phyloP scores from a whole-genome alignment of 2,797 vertebrate genomes.

The Neosalanx taihuensis region DNA sequence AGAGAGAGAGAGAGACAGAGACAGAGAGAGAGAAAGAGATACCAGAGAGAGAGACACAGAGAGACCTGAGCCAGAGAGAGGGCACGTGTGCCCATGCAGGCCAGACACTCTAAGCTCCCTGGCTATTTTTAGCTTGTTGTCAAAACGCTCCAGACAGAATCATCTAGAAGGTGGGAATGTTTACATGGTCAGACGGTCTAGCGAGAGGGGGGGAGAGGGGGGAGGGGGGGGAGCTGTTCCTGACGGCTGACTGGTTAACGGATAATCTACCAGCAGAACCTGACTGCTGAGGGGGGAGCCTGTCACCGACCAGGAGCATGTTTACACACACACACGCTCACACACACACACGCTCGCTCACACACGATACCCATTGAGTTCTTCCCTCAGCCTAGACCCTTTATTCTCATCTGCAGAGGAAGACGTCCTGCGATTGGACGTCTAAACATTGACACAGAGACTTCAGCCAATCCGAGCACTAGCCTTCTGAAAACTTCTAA shows the following conservation, averaged over 20 bases:
- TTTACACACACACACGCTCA: not conserved
- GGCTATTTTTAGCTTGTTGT: conserved; percentile 47
- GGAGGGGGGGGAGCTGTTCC: conserved; percentile 28
- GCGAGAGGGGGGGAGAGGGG: too few relatives aligned
- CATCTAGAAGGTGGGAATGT: conserved; percentile 49
- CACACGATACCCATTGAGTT: not conserved
- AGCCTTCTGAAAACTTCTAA: not conserved
- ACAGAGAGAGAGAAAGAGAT: too few relatives aligned
- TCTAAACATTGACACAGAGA: not conserved
- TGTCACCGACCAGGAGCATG: conserved; percentile 2
- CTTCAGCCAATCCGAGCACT: not conserved
- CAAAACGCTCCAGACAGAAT: conserved; percentile 39
- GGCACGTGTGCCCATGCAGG: conserved; percentile 11
- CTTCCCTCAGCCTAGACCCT: not conserved
- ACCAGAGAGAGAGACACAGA: not conserved
- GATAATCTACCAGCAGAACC: not conserved
- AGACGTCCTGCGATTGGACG: not conserved
- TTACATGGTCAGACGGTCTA: not conserved
- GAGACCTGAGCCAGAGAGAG: not conserved
- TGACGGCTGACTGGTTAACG: conserved; percentile 24
- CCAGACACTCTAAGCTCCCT: conserved; percentile 38
- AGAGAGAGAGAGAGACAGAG: too few relatives aligned
- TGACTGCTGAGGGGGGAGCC: not conserved
- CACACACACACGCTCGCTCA: not conserved
- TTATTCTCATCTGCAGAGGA: not conserved